Evolutionary conservation across 2,888 invertebrate genomes (phyloP), one percentile per base, ranked within the genome.

Genomic region (Pseudanteris insignis): DNA sequence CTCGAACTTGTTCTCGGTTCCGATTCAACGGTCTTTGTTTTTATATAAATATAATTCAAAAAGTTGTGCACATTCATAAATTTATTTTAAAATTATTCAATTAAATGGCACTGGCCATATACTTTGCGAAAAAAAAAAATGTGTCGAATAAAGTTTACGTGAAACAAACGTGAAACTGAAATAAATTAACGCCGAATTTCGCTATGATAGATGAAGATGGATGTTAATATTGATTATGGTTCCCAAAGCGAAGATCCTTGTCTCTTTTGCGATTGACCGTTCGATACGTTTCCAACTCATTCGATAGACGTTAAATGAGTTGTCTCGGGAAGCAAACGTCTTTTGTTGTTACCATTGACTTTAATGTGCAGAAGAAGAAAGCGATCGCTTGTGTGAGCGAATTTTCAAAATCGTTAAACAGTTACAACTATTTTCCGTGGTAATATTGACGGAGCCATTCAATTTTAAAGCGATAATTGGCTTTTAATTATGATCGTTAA

Each of bases 401-500:
- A 26, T 24, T 24, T 13, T 21, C 12, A 14, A 40, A 43, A 43
- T 48, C 32, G 41, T 33, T 41, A 41, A 33, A 25, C 26, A 12
- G 38, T 46, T 15, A 15, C 11, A 13, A 43, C 25, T 18, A 47
- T 25, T 37, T 28, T 12, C 4, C 6, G 18, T 18, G 18, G 18
- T 3, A 18, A 18, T 4, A 18, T 18, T 18, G 6, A 6, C 4
- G 4, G 18, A 18, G 18, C 18, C 18, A 18, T 18, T 18, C 4
- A 4, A 18, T 4, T 6, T 18, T 18, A 6, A 18, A 3, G 26
- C 26, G 6, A n/a, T 26, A 26, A 25, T 44, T 25, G 37, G 25
- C 32, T 24, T 6, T 34, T 8, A 41, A 59, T 44, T 43, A 64
- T 64, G 64, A 64, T 64, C 32, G 58, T 55, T 34, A 65, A 64